These are phyloP conservation scores for Todiramphus chloris DNA, from an alignment of 2,113 vertebrate species.

Conservation along the genomic window DNA sequence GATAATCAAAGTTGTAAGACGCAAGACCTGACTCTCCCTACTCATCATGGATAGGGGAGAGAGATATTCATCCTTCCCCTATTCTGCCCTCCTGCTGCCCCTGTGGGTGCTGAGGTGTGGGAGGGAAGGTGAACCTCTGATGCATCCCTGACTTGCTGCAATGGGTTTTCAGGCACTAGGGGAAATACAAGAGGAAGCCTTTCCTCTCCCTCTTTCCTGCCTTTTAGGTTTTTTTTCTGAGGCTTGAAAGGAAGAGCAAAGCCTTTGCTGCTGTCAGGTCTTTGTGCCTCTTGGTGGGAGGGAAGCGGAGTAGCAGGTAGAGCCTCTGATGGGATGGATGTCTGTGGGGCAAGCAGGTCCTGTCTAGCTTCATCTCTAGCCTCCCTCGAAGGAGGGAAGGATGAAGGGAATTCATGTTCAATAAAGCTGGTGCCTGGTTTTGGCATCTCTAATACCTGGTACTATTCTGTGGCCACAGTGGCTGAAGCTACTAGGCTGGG, in stretches of 20 bases:
- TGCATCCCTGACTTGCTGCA: fast-evolving
- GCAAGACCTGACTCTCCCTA: background rate
- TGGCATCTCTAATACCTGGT: background rate
- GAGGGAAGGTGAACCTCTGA: background rate
- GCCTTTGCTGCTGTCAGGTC: background rate
- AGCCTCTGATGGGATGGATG: background rate
- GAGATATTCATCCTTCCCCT: fast-evolving
- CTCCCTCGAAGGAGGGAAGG: background rate
- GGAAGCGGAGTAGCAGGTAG: background rate
- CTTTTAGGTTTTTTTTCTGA: background rate
- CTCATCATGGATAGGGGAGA: background rate
- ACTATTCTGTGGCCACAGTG: background rate
- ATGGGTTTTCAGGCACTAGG: fast-evolving
- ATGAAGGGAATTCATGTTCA: background rate
- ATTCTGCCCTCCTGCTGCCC: fast-evolving
- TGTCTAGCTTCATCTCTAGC: background rate
- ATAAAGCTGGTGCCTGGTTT: background rate
- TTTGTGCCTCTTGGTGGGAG: background rate
- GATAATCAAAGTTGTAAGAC: background rate
- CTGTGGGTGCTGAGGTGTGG: background rate
- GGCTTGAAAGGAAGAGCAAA: background rate
- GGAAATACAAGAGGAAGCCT: background rate
- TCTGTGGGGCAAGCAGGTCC: background rate
- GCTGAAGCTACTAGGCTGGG: background rate
- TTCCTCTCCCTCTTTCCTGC: background rate